Base-by-base conservation (phyloP, 2,888 invertebrate genomes). In the Teleogryllus oceanicus region DNA sequence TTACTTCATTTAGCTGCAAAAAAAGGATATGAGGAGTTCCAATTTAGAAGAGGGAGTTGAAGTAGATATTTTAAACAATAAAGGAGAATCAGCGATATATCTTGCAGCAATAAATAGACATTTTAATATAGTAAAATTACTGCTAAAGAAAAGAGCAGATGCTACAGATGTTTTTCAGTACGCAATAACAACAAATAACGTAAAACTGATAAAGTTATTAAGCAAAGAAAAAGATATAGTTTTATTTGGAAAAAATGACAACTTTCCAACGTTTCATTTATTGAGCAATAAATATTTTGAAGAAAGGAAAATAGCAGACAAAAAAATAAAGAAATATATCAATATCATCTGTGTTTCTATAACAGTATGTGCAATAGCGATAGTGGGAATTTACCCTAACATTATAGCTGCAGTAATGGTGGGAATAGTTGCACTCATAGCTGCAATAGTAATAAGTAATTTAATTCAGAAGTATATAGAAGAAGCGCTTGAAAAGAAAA, bases 401-500 rank as follows among this genome's bases (percentile, higher is more conserved):
- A n/a, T n/a, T n/a, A n/a, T n/a, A n/a, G n/a, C n/a, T n/a, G n/a
- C n/a, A n/a, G n/a, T n/a, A n/a, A n/a, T n/a, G n/a, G n/a, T n/a
- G n/a, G 77, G 77, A 18, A 37, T 77, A 77, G 1, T 77, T 77
- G 77, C 77, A 16, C 77, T 77, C 49, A 49, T 77, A 49, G 16
- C 49, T 49, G 77, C 77, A 77, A 77, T 77, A 77, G 49, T 77
- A 1, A 49, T 49, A 77, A 77, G 77, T 77, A 49, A 49, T 49
- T 49, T 77, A 49, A 79, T 12, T 75, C 76, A 79, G 75, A 79
- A 75, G 75, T 79, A 76, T 79, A 76, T 75, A 79, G 79, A 79
- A 79, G 37, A 79, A 1, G 79, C 76, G 75, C 75, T 79, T 79
- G 75, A 79, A 75, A 79, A 79, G 37, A 79, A 79, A 75, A 79